Evolutionary conservation across 2,888 invertebrate genomes (phyloP), one percentile per base, ranked within the genome.

Genomic region (Cremastobaeus sp.): DNA sequence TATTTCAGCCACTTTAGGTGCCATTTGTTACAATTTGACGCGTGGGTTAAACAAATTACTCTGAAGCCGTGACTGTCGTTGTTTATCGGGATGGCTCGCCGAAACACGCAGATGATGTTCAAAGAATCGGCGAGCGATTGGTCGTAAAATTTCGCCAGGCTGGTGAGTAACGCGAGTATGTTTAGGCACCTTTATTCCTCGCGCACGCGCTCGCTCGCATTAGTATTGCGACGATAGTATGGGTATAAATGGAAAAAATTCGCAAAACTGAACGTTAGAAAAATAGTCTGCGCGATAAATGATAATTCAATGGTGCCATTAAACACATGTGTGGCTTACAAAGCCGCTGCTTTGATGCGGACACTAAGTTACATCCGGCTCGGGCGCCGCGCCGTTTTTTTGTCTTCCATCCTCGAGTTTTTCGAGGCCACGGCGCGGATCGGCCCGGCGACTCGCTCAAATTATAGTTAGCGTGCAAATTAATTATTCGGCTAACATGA

Each of bases 341-440:
- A 62, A 73, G 55, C 72, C 72, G 35, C 30, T 48, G 50, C 62
- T 68, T 68, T 65, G 68, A 73, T 66, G 45, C 55, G 66, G 54
- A 72, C 57, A 41, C 68, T 73, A 57, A 62, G 41, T 73, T 68
- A 68, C 73, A 73, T 73, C 66, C 66, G 68, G 73, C 50, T 57
- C 57, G 43, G 55, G 43, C 57, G 68, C 48, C 48, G 43, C 57
- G 68, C 48, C 48, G 32, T 64, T 71, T 52, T 69, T 70, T 64
- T 52, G 47, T 11, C 25, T 25, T 5, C 9, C 68, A 57, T 72
- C 68, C 57, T 57, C 15, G 39, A 64, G 50, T 55, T 62, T 68
- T 48, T 35, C 37, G 43, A 47, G 30, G 54, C 34, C 21, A n/a
- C n/a, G 15, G 64, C 37, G 32, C 35, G 35, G 9, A 57, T 64